Conservation (phyloP, 2,888 invertebrate genomes). For the Acleris holmiana region DNA sequence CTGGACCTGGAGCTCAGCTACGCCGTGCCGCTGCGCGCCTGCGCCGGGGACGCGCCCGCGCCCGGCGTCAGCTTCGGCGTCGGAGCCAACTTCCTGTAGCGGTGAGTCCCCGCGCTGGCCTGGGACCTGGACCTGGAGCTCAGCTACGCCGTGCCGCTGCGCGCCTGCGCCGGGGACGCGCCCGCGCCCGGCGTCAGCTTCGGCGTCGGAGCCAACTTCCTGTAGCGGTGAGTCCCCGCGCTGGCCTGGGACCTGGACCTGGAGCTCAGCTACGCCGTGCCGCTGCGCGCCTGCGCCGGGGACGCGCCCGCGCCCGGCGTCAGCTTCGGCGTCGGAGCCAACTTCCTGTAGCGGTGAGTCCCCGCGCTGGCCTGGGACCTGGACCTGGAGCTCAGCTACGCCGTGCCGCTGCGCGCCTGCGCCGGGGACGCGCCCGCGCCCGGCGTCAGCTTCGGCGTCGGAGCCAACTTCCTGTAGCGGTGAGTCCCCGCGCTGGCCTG, state of each 20-base stretch:
- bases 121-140: constrained; percentile 98
- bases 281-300: constrained; percentile 54
- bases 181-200: constrained; percentile 82
- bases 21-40: constrained; percentile 89
- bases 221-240: constrained; percentile 45
- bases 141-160: constrained; percentile 86
- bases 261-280: constrained; percentile 92
- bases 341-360: constrained; percentile 85
- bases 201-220: too few relatives aligned
- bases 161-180: constrained; percentile 82
- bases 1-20: constrained; percentile 99
- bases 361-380: too few relatives aligned
- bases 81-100: too few relatives aligned
- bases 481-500: too few relatives aligned
- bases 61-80: constrained; percentile 75
- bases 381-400: too few relatives aligned
- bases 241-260: too few relatives aligned
- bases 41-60: constrained; percentile 86
- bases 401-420: too few relatives aligned
- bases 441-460: constrained; percentile 91
- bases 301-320: constrained; percentile 89
- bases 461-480: constrained; percentile 89
- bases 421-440: neutral
- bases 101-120: too few relatives aligned
- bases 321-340: constrained; percentile 93